These are phyloP conservation scores for Stegodyphus dumicola DNA, from an alignment of 1,140 invertebrate species.

Conservation along the genomic window DNA sequence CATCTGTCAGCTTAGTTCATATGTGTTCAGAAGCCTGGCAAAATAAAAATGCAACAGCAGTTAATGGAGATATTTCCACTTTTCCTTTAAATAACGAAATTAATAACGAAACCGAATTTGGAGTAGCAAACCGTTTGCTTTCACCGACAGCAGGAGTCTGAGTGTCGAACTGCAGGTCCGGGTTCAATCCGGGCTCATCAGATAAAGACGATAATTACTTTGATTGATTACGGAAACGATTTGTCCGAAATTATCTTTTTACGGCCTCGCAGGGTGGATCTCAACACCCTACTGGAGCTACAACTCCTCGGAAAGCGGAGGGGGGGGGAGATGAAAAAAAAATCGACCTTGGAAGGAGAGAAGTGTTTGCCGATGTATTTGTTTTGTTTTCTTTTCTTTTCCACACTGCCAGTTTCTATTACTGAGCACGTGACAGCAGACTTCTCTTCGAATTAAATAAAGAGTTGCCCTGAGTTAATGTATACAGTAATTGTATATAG, in stretches of 20 bases:
- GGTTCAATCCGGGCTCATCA: constrained; percentile 52
- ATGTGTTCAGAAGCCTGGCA: too few species aligned
- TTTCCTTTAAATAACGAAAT: too few species aligned
- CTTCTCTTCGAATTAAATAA: too few species aligned
- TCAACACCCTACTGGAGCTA: not conserved
- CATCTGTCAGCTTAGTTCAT: too few species aligned
- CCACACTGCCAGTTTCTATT: not conserved
- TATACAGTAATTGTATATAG: too few species aligned
- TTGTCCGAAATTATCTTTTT: constrained; percentile 53
- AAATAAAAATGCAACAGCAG: too few species aligned
- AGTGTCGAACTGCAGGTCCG: constrained; percentile 45
- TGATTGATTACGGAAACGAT: constrained; percentile 59
- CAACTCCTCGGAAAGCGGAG: not conserved
- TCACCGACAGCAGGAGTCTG: too few species aligned
- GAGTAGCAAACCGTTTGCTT: too few species aligned
- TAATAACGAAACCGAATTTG: too few species aligned
- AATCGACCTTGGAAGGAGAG: not conserved
- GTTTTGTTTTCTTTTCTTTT: not conserved
- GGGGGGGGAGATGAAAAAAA: not conserved
- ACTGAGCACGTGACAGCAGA: too few species aligned
- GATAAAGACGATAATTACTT: constrained; percentile 59
- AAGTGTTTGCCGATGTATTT: not conserved
- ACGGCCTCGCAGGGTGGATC: not conserved
- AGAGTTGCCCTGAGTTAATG: too few species aligned
- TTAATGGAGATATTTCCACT: too few species aligned